A percentile compares a stretch with the other conserved stretches of the same genome.
phyloP scores from a whole-genome alignment of 2,888 invertebrate species.

The Hemicrepidius hirtus region DNA sequence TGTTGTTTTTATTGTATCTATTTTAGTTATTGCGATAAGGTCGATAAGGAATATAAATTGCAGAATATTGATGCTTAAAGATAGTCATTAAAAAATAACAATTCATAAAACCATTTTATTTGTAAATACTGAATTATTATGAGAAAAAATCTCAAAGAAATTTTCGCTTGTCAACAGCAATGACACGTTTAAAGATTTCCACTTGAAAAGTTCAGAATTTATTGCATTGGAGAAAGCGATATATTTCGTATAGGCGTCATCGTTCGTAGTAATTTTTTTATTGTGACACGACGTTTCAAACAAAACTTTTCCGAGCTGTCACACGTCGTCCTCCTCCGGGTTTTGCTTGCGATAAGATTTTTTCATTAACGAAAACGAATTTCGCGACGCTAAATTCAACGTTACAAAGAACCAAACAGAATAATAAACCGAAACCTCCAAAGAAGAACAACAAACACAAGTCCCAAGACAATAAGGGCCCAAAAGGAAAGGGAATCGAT shows the following conservation, averaged over 20 bases:
- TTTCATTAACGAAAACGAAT: constrained; percentile 20
- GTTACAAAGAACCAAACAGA: constrained; percentile 20
- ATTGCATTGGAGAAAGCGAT: constrained; percentile 13
- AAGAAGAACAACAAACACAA: constrained; percentile 15
- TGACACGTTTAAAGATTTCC: constrained; percentile 11
- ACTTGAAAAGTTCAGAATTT: not conserved
- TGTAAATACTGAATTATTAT: not conserved
- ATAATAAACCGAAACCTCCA: constrained; percentile 15
- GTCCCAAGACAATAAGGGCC: constrained; percentile 5
- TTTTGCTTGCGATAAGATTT: not conserved
- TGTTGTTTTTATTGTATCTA: too few relatives aligned
- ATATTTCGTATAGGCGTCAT: constrained; percentile 5
- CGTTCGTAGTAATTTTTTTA: constrained; percentile 21
- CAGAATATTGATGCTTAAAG: too few relatives aligned
- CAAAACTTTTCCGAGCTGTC: constrained; percentile 19
- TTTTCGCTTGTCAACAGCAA: constrained; percentile 1
- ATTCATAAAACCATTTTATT: too few relatives aligned
- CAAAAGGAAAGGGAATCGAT: constrained; percentile 8
- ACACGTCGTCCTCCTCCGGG: constrained; percentile 1
- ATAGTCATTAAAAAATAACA: too few relatives aligned
- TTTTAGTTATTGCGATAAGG: too few relatives aligned
- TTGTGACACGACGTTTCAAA: constrained; percentile 14
- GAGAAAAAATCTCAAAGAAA: not conserved
- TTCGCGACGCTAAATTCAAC: constrained; percentile 10
- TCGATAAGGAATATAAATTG: too few relatives aligned